Evolutionary conservation across 64 coral and sea anemone genomes (phyloP).

Genomic region (Pocillopora verrucosa): DNA sequence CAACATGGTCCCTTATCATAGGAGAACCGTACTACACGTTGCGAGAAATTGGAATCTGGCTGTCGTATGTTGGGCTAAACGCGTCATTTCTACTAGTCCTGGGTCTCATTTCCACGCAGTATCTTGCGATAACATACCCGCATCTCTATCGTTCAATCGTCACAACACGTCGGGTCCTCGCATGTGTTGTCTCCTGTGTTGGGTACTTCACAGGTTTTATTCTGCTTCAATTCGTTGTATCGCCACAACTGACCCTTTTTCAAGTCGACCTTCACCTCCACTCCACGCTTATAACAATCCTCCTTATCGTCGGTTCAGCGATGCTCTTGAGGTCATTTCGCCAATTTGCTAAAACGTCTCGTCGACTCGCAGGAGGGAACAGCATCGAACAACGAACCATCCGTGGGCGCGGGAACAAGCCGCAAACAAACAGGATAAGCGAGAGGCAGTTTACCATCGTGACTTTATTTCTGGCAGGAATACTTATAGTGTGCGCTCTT

Average conservation of each 20-base stretch:
- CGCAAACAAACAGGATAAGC: slow-evolving; percentile 3
- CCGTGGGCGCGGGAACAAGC: not conserved
- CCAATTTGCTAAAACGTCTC: slow-evolving; percentile 7
- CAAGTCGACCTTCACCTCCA: slow-evolving; percentile 39
- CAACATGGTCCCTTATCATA: not conserved
- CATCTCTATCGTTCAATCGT: slow-evolving; percentile 44
- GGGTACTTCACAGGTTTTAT: slow-evolving; percentile 36
- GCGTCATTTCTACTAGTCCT: slow-evolving; percentile 45
- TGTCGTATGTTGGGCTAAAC: slow-evolving; percentile 44
- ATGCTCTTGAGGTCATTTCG: slow-evolving; percentile 42
- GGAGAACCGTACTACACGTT: slow-evolving; percentile 25
- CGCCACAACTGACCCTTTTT: not conserved
- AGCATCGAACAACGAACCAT: not conserved
- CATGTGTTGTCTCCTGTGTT: not conserved
- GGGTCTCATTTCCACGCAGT: slow-evolving; percentile 34
- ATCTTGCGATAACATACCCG: slow-evolving; percentile 35
- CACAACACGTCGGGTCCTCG: slow-evolving; percentile 34
- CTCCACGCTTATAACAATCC: slow-evolving; percentile 33
- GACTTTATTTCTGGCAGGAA: slow-evolving; percentile 14
- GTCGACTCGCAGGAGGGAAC: not conserved
- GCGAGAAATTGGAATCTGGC: not conserved
- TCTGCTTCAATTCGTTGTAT: slow-evolving; percentile 26
- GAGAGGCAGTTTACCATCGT: slow-evolving; percentile 39
- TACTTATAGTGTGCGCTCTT: slow-evolving; percentile 35
- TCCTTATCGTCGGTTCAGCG: not conserved